Evolutionary conservation across 1,140 invertebrate species (phyloP).

Genomic region (Polyergus mexicanus): DNA sequence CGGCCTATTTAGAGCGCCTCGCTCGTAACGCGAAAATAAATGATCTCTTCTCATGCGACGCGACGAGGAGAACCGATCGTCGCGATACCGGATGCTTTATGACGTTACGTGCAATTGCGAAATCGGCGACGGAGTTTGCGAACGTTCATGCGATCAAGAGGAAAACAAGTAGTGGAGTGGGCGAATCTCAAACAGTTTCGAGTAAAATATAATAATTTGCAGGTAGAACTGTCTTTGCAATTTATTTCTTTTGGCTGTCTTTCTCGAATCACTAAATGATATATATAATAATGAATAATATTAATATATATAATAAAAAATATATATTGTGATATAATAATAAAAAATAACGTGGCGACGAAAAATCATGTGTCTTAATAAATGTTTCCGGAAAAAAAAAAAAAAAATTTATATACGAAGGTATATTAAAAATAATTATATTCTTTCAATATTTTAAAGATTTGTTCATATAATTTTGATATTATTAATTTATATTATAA

Average conservation of each 20-base stretch:
- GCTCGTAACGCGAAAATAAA: conserved; percentile 18
- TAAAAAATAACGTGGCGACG: background rate
- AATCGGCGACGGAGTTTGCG: background rate
- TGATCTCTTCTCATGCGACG: conserved; percentile 39
- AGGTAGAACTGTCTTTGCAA: no score
- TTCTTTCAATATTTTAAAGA: background rate
- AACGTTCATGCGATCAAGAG: background rate
- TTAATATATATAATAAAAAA: background rate
- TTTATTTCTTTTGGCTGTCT: background rate
- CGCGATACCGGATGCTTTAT: conserved; percentile 29
- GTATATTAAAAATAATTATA: no score
- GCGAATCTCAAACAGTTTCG: background rate
- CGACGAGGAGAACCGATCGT: background rate
- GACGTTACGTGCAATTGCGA: conserved; percentile 4
- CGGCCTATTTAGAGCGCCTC: conserved; percentile 10
- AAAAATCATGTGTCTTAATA: no score
- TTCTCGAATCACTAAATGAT: background rate
- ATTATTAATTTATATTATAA: background rate
- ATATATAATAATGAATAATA: background rate
- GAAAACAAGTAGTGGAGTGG: background rate
- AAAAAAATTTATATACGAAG: no score
- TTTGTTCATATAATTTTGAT: background rate
- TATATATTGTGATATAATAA: background rate
- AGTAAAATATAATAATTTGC: background rate
- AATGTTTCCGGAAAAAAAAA: no score